Percentiles rank a stretch among this genome's conserved stretches.
phyloP scores from a whole-genome alignment of 2,888 invertebrate species.

The Laothoe populi region DNA sequence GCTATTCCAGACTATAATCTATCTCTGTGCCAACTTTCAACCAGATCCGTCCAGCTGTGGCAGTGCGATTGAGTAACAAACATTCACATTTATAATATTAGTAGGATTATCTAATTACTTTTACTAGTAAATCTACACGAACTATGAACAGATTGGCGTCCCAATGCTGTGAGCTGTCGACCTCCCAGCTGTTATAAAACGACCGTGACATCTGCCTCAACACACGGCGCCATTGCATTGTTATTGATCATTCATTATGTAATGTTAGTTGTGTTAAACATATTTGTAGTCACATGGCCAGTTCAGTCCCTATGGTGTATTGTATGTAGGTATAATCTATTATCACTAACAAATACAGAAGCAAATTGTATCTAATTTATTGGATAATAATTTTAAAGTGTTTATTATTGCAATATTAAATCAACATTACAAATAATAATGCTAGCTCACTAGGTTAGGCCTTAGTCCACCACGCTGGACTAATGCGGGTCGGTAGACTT shows the following conservation, averaged over 20 bases:
- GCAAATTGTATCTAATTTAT: not conserved
- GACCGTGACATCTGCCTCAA: constrained; percentile 23
- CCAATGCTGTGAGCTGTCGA: constrained; percentile 1
- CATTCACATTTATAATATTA: too few species aligned
- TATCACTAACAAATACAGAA: not conserved
- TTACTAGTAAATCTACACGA: not conserved
- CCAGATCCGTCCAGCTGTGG: too few species aligned
- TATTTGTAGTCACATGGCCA: not conserved
- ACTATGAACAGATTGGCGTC: constrained; percentile 13
- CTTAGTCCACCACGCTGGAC: too few species aligned
- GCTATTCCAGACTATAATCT: too few species aligned
- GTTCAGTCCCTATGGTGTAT: not conserved
- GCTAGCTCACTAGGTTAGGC: too few species aligned
- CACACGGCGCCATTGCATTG: constrained; percentile 26
- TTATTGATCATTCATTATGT: constrained; percentile 35
- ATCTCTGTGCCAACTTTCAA: too few species aligned
- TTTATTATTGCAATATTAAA: too few species aligned
- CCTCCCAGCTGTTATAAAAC: constrained; percentile 15
- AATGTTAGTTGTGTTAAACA: not conserved
- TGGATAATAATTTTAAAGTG: too few species aligned
- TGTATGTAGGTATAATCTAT: not conserved
- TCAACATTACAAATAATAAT: too few species aligned
- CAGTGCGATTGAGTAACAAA: too few species aligned
- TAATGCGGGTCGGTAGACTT: too few species aligned
- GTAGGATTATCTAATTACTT: too few species aligned